These are phyloP conservation scores for Henricia sp. DNA, from an alignment of 53 echinoderm and acorn worm genomes.

Conservation along the genomic window DNA sequence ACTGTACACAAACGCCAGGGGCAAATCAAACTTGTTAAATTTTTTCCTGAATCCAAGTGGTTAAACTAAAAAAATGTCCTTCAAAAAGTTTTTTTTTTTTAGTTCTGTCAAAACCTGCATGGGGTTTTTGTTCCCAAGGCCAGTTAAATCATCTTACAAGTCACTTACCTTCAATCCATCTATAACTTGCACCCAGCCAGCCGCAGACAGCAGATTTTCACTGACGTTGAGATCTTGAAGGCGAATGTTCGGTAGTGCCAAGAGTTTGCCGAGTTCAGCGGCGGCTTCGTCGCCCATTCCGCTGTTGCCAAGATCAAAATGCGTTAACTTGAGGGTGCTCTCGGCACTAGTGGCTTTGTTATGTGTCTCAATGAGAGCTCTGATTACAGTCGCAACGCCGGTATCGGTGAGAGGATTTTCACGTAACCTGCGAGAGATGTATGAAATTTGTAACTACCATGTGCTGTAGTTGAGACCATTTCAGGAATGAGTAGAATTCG, in stretches of 20 bases:
- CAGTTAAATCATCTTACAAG: no score
- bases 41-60: no score
- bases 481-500: no score
- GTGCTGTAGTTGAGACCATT: no score
- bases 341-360: conserved; percentile 25
- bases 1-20: no score
- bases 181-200: conserved; percentile 81
- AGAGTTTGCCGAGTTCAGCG: conserved; percentile 66
- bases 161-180: no score
- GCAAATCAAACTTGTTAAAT: no score
- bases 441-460: no score
- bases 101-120: no score
- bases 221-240: conserved; percentile 81
- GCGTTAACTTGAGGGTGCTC: conserved; percentile 65
- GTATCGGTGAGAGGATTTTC: conserved; percentile 84
- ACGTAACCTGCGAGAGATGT: conserved; percentile 63
- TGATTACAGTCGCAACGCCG: conserved; percentile 72
- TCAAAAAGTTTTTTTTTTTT: no score
- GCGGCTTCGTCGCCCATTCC: conserved; percentile 73
- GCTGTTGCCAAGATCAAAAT: conserved; percentile 82
- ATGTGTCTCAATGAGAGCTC: conserved; percentile 67
- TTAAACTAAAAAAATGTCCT: no score
- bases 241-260: conserved; percentile 56
- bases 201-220: conserved; percentile 66
- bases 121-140: no score